Base-by-base conservation (phyloP, 2,888 invertebrate species). In the Eupithecia abbreviata region DNA sequence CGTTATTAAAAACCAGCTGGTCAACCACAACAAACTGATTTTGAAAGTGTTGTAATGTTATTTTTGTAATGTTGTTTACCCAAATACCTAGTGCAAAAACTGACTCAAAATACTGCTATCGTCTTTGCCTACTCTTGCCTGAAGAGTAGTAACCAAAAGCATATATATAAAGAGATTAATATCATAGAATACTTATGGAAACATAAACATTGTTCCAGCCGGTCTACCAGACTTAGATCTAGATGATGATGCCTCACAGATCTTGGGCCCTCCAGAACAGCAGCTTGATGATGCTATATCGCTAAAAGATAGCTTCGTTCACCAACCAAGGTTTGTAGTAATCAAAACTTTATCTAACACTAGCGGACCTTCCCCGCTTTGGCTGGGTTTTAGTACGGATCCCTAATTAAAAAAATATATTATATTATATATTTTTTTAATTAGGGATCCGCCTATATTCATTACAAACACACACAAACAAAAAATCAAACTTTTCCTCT, bases 251-350 rank as follows among this genome's bases (percentile, higher is more conserved):
- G 90, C 84, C 4, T 82, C 87, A 3, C 82, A 30, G 9, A 86
- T 85, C 67, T 86, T 88, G 58, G 82, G 81, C 0, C 82, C 89
- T 2, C 86, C 90, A 9, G 85, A 89, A 72, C 90, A 89, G 76
- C 82, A 83, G 4, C 81, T 85, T 30, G 88, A 91, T 74, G 88
- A 90, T 42, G 81, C 84, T 0, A 80, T 84, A 41, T 77, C 88
- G 5, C 76, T 90, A 49, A 89, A 91, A 73, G 92, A 93, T 85
- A 91, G 92, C 89, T 90, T 91, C 90, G 93, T 94, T 42, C 92
- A 76, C 69, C 18, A 89, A 75, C 91, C 91, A 13, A 91, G 91
- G 94, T 94, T 66, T 71, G 10, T 70, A 68, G 43, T 42, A 30
- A 47, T 41, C 4, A 13, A 51, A 51, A 5, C 15, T 30, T 30